phyloP scores from a whole-genome alignment of 2,888 invertebrate genomes.

The Netelia fuscicornis region DNA sequence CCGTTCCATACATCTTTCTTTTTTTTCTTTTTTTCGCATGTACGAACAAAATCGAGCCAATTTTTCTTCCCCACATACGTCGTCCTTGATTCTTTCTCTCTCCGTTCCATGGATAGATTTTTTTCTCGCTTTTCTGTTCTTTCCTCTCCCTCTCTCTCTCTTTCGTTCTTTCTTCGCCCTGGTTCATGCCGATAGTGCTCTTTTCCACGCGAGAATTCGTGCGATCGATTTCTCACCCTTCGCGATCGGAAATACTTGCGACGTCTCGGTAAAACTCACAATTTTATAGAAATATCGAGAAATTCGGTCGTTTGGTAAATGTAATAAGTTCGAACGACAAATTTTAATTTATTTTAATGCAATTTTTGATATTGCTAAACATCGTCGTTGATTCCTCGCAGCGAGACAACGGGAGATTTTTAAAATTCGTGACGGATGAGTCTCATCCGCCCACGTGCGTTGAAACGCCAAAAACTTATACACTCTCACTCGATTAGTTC shows the following conservation, averaged over 20 bases:
- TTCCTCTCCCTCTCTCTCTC: background rate
- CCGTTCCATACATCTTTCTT: constrained; percentile 74
- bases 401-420: background rate
- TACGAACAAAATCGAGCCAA: constrained; percentile 72
- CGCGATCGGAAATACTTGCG: background rate
- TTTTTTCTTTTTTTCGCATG: constrained; percentile 55
- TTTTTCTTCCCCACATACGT: constrained; percentile 51
- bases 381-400: background rate
- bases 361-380: background rate
- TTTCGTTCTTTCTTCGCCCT: constrained; percentile 5
- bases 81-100: constrained; percentile 26
- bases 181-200: background rate
- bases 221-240: background rate
- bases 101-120: background rate
- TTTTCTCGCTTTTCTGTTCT: constrained; percentile 16
- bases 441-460: background rate
- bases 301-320: too few relatives aligned
- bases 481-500: background rate
- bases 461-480: background rate
- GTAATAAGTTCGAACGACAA: too few relatives aligned
- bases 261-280: too few relatives aligned
- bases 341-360: too few relatives aligned
- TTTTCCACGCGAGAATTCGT: background rate
- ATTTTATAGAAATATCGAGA: too few relatives aligned
- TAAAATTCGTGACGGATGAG: background rate